Evolutionary conservation across 2,113 vertebrate species (phyloP).

Genomic region (Ammodramus savannarum): DNA sequence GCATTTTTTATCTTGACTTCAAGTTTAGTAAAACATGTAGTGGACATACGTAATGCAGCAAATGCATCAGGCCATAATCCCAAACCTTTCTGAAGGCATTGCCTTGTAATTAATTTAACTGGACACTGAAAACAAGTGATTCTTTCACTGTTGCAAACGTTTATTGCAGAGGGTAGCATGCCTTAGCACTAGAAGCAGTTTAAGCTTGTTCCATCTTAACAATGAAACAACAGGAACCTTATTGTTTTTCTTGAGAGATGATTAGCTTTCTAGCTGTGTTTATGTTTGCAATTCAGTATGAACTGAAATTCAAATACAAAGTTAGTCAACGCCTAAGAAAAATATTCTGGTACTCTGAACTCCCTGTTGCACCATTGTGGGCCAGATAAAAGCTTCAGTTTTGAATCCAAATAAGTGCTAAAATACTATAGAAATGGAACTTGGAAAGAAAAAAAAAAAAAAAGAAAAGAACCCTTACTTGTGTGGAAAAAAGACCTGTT

Average conservation of each 20-base stretch:
- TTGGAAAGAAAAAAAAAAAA: not conserved
- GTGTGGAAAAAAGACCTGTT: not conserved
- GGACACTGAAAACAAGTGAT: not conserved
- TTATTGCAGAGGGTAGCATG: not conserved
- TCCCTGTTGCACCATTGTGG: not conserved
- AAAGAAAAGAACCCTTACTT: not conserved
- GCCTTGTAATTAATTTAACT: not conserved
- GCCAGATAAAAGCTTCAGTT: not conserved
- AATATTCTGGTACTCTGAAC: not conserved
- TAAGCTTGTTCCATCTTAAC: not conserved
- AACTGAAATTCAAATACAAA: not conserved
- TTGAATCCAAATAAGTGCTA: not conserved
- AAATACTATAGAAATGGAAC: not conserved
- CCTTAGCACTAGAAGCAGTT: not conserved
- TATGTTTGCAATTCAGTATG: not conserved
- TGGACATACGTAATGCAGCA: rapidly evolving
- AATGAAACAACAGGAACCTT: not conserved
- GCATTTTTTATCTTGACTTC: not conserved
- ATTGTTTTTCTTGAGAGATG: not conserved
- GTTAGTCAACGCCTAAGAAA: not conserved
- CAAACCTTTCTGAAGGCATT: not conserved
- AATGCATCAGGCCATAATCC: not conserved
- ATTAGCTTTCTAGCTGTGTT: not conserved
- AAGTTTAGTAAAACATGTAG: not conserved
- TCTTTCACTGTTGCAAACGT: not conserved